These are phyloP conservation scores for Megastigmus dorsalis DNA, from an alignment of 2,888 invertebrate genomes.

Conservation along the genomic window DNA sequence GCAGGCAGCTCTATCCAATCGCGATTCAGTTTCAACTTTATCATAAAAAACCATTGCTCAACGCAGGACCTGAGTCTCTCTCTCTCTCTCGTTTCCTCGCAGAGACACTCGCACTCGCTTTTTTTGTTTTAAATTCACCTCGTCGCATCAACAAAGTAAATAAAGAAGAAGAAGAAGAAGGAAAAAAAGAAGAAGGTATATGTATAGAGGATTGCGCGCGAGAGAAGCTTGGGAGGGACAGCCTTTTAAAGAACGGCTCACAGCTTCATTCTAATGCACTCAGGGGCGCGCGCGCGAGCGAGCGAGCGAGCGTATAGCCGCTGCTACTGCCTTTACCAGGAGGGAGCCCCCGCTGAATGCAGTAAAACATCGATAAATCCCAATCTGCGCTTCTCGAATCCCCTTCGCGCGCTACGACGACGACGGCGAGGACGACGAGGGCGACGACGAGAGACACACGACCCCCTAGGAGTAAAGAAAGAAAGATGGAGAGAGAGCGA, in stretches of 20 bases:
- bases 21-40: too few relatives aligned
- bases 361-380: constrained; percentile 54
- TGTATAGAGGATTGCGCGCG: too few relatives aligned
- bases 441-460: not conserved
- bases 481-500: not conserved
- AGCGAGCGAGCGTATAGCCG: not conserved
- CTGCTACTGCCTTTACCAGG: too few relatives aligned
- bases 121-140: not conserved
- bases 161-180: not conserved
- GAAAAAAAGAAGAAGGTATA: too few relatives aligned
- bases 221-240: not conserved
- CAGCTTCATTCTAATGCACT: constrained; percentile 44
- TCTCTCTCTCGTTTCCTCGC: too few relatives aligned
- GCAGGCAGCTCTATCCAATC: too few relatives aligned
- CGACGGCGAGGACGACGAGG: not conserved
- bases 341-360: constrained; percentile 10
- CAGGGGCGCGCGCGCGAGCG: not conserved
- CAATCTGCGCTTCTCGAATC: constrained; percentile 47
- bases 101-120: too few relatives aligned
- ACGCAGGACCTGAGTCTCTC: too few relatives aligned
- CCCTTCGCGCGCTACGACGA: not conserved
- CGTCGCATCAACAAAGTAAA: not conserved
- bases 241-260: constrained; percentile 38
- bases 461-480: not conserved
- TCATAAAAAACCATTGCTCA: too few relatives aligned